Conservation (phyloP, 2,797 vertebrate species). For the Zenarchopterus dispar region DNA sequence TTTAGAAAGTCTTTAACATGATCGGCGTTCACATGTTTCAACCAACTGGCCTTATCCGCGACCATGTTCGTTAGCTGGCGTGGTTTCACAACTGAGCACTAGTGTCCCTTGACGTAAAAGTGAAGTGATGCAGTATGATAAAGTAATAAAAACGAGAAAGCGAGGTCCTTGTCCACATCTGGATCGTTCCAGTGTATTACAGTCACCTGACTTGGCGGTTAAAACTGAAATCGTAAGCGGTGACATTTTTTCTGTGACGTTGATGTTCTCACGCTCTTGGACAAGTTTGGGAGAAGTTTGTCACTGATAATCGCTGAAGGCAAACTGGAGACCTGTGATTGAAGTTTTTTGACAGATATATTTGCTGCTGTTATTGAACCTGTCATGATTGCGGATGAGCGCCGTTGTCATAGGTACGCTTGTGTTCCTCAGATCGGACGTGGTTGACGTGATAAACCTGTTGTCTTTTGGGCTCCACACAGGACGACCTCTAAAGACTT, state of each 20-base stretch:
- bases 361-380: no score
- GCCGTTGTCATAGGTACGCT: no score
- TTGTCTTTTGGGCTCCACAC: neutral
- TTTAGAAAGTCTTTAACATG: neutral
- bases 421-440: no score
- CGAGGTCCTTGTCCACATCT: fast-evolving
- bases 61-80: constrained; percentile 31
- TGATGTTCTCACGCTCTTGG: constrained; percentile 50
- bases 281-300: constrained; percentile 24
- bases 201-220: neutral
- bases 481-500: no score
- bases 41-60: constrained; percentile 14
- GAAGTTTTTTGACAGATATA: no score
- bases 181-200: neutral
- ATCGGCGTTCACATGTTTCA: constrained; percentile 45
- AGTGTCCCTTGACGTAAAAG: no score
- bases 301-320: constrained; percentile 1
- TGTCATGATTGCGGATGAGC: no score
- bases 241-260: constrained; percentile 46
- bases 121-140: no score
- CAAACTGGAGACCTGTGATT: neutral
- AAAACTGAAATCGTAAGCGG: no score
- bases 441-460: neutral
- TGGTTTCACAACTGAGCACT: constrained; percentile 3
- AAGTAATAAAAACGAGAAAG: no score